A percentile compares a stretch with the other conserved stretches of the same genome.
Evolutionary conservation across 2,797 vertebrate species (phyloP).

Genomic region (Sorex maritimensis): DNA sequence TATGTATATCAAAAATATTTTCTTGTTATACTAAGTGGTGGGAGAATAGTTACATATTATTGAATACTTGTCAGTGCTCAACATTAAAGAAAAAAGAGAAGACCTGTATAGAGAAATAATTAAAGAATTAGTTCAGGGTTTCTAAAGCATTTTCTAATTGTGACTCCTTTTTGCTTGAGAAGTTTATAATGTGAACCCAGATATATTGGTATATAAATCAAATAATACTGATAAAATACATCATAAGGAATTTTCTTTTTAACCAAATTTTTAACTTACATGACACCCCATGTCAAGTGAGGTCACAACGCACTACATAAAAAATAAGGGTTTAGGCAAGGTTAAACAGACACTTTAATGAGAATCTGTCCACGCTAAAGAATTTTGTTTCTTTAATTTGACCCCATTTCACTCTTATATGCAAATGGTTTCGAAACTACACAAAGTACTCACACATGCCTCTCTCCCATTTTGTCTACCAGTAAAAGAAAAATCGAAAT

Average conservation of each 20-base stretch:
- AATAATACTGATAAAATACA: too few species aligned
- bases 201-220: too few species aligned
- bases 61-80: not conserved
- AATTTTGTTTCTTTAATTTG: not conserved
- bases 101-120: not conserved
- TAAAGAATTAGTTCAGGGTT: too few species aligned
- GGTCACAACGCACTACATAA: too few species aligned
- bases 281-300: too few species aligned
- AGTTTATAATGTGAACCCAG: too few species aligned
- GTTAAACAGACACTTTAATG: not conserved
- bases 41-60: not conserved
- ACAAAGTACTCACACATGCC: not conserved
- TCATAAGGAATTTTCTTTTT: too few species aligned
- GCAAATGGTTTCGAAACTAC: not conserved
- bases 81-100: not conserved
- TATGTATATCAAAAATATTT: not conserved
- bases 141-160: too few species aligned
- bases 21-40: not conserved
- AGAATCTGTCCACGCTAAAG: not conserved
- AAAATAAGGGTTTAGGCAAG: not conserved
- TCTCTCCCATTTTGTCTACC: not conserved
- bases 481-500: not conserved
- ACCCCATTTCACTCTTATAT: not conserved
- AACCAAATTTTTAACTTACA: too few species aligned
- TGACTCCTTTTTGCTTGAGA: too few species aligned